Percentiles rank a stretch among this genome's conserved stretches.
Conservation (phyloP, 2,888 invertebrate genomes). For the Tyria jacobaeae region DNA sequence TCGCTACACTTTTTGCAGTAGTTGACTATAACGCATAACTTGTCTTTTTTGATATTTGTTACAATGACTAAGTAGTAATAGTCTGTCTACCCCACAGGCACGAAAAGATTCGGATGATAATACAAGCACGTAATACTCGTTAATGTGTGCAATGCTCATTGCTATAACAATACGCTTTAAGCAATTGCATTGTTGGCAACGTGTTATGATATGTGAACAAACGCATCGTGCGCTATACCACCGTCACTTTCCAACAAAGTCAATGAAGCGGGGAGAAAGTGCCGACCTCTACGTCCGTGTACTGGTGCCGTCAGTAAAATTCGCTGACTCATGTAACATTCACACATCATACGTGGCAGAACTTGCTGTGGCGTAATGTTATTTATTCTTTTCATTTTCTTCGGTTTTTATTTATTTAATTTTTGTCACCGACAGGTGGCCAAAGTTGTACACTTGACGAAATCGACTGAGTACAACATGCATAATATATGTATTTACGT, state of each 20-base stretch:
- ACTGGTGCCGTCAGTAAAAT: slow-evolving; percentile 70
- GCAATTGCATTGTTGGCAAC: slow-evolving; percentile 55
- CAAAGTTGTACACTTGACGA: no score
- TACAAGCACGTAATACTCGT: slow-evolving; percentile 29
- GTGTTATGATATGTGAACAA: slow-evolving; percentile 55
- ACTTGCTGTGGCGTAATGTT: not conserved
- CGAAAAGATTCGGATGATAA: not conserved
- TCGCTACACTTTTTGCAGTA: no score
- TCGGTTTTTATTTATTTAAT: not conserved
- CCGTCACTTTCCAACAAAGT: slow-evolving; percentile 84
- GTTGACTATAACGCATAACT: no score
- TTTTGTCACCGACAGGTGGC: not conserved
- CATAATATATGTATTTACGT: no score
- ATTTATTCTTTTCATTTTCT: not conserved
- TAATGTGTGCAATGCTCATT: slow-evolving; percentile 39
- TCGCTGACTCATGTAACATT: slow-evolving; percentile 75
- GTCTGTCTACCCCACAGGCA: not conserved
- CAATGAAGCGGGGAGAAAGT: slow-evolving; percentile 86
- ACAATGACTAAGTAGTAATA: not conserved
- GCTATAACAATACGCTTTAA: slow-evolving; percentile 51
- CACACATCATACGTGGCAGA: slow-evolving; percentile 17
- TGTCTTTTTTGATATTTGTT: no score
- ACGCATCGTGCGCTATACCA: slow-evolving; percentile 70
- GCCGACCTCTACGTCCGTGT: slow-evolving; percentile 81
- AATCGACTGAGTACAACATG: no score